Percentiles rank a stretch among this genome's conserved stretches.
Evolutionary conservation across 1,140 invertebrate genomes (phyloP).

Genomic region (Drosophila nikananu): DNA sequence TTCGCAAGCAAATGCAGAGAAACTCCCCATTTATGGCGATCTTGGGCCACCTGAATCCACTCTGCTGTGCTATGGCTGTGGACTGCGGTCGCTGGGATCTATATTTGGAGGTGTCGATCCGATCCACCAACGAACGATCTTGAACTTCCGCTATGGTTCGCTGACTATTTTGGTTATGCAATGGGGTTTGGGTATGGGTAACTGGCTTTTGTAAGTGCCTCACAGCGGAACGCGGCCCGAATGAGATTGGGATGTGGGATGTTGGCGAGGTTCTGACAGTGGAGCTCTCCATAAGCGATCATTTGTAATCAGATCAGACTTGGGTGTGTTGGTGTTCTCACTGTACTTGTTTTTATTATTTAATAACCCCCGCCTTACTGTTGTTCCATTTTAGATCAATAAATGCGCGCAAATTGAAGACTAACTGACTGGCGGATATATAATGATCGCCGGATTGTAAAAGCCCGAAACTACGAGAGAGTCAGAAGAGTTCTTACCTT

Average conservation of each 20-base stretch:
- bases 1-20: conserved; percentile 47
- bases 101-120: conserved; percentile 65
- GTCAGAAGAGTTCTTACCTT: conserved; percentile 9
- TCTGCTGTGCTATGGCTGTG: conserved; percentile 2
- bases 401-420: conserved; percentile 45
- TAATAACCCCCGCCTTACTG: conserved; percentile 7
- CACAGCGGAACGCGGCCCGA: conserved; percentile 26
- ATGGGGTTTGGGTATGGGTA: conserved; percentile 42
- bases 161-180: conserved; percentile 65
- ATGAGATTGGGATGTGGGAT: conserved; percentile 56
- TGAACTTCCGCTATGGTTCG: conserved; percentile 72
- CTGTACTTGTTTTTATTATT: conserved; percentile 50
- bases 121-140: conserved; percentile 69
- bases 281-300: conserved; percentile 18
- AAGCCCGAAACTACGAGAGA: conserved; percentile 11
- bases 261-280: conserved; percentile 30
- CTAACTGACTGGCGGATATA: conserved; percentile 39
- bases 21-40: conserved; percentile 59
- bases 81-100: conserved; percentile 20
- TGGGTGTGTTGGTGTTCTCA: conserved; percentile 24
- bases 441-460: conserved; percentile 60
- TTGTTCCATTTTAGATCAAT: conserved; percentile 59
- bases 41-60: conserved; percentile 34
- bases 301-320: conserved; percentile 26
- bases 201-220: conserved; percentile 59